Base-by-base conservation (phyloP, 92 coral and sea anemone species). In the Paragorgia papillata region DNA sequence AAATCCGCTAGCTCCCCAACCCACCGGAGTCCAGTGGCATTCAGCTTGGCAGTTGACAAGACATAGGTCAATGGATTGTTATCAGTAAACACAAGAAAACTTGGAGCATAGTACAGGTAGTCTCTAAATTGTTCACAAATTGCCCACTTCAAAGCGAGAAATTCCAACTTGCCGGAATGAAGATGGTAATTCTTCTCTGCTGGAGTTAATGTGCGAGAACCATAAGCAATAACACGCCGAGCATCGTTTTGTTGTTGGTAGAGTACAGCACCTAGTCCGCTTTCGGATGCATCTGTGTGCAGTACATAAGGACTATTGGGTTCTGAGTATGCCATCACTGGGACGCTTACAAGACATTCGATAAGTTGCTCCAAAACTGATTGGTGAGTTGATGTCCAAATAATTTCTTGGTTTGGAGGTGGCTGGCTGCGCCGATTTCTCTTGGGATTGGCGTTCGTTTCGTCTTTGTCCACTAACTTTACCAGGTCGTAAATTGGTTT, bases 341-440 rank as follows among this genome's bases (percentile, higher is more conserved):
- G n/a, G n/a, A n/a, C n/a, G n/a, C n/a, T n/a, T n/a, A 75, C 83
- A 31, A 83, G 37, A 1, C 57, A 24, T 35, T 51, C 70, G 33
- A 83, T 71, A n/a, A 83, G 80, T 55, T 43, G 63, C 27, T 69
- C 78, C 40, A 83, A 17, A 10, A 84, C 83, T 1, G 84, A 53
- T 58, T 82, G 90, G 34, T 86, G 90, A 22, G 8, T 50, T 44
- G 77, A 55, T 17, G 86, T 82, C 89, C 87, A 82, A n/a, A n/a
- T n/a, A n/a, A n/a, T n/a, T n/a, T n/a, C n/a, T n/a, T n/a, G n/a
- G n/a, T n/a, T n/a, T n/a, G 2, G 59, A 61, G 66, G 82, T 70
- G 6, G 85, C 81, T 59, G 82, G 84, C 33, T 49, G 76, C 20
- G 87, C 31, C 25, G 84, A 68, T 46, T 55, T n/a, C 9, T 7